Conservation (phyloP, 2,888 invertebrate genomes). For the Conops quadrifasciatus region DNA sequence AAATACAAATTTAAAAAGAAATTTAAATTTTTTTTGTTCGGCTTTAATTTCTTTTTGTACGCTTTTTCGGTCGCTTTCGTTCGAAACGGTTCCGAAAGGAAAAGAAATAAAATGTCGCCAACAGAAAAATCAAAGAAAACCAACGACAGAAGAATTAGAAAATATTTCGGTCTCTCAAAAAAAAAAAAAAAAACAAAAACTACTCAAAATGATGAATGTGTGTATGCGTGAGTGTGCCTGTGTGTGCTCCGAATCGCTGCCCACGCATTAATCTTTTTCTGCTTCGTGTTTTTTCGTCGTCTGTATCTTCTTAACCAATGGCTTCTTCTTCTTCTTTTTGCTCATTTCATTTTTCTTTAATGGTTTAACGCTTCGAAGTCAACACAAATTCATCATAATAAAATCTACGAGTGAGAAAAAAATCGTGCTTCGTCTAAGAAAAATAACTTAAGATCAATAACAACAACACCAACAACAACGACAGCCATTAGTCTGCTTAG, state of each 20-base stretch:
- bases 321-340: not conserved
- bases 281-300: not conserved
- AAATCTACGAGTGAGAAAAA: not conserved
- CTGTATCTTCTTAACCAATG: not conserved
- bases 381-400: not conserved
- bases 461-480: not conserved
- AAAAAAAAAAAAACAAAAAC: not conserved
- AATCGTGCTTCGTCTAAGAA: too few relatives aligned
- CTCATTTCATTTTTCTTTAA: not conserved
- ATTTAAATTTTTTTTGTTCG: not conserved
- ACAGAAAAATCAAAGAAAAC: not conserved
- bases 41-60: too few relatives aligned
- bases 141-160: not conserved
- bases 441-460: too few relatives aligned
- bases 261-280: not conserved
- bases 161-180: not conserved
- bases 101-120: constrained; percentile 5
- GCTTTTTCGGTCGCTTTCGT: too few relatives aligned
- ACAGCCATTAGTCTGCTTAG: too few relatives aligned
- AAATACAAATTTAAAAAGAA: not conserved
- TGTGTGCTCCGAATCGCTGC: not conserved
- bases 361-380: not conserved
- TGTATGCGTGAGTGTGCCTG: not conserved
- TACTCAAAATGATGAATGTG: not conserved
- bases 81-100: not conserved